Base-by-base conservation (phyloP, 2,888 invertebrate species). In the Diaperis boleti region DNA sequence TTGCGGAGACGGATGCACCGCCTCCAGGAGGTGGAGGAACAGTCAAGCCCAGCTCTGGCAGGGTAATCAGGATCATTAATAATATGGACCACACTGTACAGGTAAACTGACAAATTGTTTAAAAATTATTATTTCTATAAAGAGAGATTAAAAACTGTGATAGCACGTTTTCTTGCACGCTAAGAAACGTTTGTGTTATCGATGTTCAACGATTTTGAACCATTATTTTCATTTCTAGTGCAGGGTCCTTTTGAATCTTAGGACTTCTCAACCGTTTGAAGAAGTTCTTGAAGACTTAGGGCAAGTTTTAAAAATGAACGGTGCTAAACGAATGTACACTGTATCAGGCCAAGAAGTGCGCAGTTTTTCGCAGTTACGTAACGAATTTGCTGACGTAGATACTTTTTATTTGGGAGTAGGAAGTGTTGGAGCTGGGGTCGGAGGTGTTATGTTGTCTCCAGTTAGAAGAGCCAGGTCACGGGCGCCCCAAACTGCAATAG, bases 281-380 rank as follows among this genome's bases (percentile, higher is more conserved):
- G 96, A 96, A 78, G 94, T 97, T 22, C 84, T 97, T 59, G 92
- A 92, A 79, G 96, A 97, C 82, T 86, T 97, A 76, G 96, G 96
- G 41, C 93, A 94, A 83, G 94, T 96, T 42, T 85, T 97, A 67
- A 95, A 94, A 84, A 93, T 95, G 89, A 93, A 89, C 76, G 92
- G 94, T 64, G 94, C 94, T 68, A 92, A 93, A 80, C 87, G 92
- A 79, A 94, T 96, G 91, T 95, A 92, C 83, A 96, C 96, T 20
- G 92, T 94, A 42, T 90, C 91, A 26, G 94, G 95, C 26, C 95
- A 94, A 84, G 94, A 95, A 89, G 96, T 96, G 1, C 87, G 94
- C 72, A 96, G 96, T 80, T 97, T 96, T 81, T 95, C 96, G 0
- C 96, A 96, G 75, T 83, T 97, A 52, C 87, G 96, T 44, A 94